These are phyloP conservation scores for Luehdorfia chinensis DNA, from an alignment of 1,140 invertebrate species.

Conservation along the genomic window DNA sequence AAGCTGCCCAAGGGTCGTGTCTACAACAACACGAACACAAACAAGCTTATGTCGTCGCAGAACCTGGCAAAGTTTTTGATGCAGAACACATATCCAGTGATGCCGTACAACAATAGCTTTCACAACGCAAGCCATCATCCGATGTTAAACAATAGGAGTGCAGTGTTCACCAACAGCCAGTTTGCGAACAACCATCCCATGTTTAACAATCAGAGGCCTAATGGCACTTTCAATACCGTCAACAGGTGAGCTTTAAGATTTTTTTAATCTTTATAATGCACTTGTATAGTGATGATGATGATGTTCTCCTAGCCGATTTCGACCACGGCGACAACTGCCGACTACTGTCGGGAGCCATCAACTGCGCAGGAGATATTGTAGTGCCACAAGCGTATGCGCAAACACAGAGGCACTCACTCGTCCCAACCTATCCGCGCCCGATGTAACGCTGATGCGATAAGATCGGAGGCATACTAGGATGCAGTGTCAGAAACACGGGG, in stretches of 20 bases:
- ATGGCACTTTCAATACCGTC: conserved; percentile 42
- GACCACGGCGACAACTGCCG: no score
- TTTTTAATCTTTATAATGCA: no score
- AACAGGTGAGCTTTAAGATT: conserved; percentile 41
- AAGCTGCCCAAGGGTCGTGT: conserved; percentile 46
- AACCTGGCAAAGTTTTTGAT: conserved; percentile 75
- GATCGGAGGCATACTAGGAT: no score
- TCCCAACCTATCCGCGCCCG: no score
- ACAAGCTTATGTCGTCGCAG: conserved; percentile 57
- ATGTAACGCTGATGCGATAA: no score
- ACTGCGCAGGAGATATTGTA: no score
- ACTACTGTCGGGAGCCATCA: no score
- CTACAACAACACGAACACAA: conserved; percentile 54
- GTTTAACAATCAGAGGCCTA: conserved; percentile 43
- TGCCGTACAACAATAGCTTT: conserved; percentile 63
- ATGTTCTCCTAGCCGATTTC: no score
- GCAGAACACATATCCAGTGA: conserved; percentile 79
- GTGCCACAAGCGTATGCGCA: no score
- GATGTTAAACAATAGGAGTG: conserved; percentile 44
- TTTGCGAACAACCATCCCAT: conserved; percentile 38
- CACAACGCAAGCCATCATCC: conserved; percentile 68
- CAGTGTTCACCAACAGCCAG: conserved; percentile 39
- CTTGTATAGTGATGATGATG: no score
- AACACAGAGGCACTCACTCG: no score
- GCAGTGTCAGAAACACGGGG: no score